Base-by-base conservation (phyloP, 1,140 invertebrate species). In the Riptortus pedestris region DNA sequence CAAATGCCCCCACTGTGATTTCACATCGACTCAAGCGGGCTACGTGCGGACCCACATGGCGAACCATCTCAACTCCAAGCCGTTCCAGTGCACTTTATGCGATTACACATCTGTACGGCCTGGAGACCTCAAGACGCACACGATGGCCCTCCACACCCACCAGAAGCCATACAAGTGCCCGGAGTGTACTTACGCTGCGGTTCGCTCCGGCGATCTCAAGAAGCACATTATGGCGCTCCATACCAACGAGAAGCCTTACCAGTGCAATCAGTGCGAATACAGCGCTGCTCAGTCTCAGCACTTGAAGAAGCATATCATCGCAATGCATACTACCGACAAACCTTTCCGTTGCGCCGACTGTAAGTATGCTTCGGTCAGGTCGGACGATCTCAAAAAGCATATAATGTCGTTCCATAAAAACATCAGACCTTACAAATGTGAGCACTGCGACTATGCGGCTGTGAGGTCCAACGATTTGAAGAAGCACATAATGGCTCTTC, bases 1-100 rank as follows among this genome's bases (percentile, higher is more conserved):
- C 22, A 47, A 47, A 47, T 47, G 45, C 22, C 45, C 45, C 22
- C 45, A 47, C 22, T 47, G 45, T 47, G 45, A 47, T 47, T 47
- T 20, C 12, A 47, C n/a, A 47, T n/a, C 22, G 18, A 22, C 22
- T 20, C 45, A 47, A 20, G 45, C 45, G 12, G 45, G n/a, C 18
- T 20, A 47, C 22, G 18, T 47, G 22, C 18, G 22, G 16, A 47
- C 45, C 18, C 45, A 47, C n/a, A 47, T 47, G 22, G 22, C 22
- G 45, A 22, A n/a, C 4, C 45, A 47, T n/a, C 45, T 20, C 16
- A 47, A n/a, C 9, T 22, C 18, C 18, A 47, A 47, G 22, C 45
- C 45, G 22, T 47, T 47, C 11, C 45, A 47, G n/a, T 47, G 45
- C 22, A n/a, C 45, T 20, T 47, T 20, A 20, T 47, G 45, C 22